Percentiles rank a stretch among this genome's conserved stretches.
phyloP scores from a whole-genome alignment of 2,888 invertebrate species.

The Acleris literana region DNA sequence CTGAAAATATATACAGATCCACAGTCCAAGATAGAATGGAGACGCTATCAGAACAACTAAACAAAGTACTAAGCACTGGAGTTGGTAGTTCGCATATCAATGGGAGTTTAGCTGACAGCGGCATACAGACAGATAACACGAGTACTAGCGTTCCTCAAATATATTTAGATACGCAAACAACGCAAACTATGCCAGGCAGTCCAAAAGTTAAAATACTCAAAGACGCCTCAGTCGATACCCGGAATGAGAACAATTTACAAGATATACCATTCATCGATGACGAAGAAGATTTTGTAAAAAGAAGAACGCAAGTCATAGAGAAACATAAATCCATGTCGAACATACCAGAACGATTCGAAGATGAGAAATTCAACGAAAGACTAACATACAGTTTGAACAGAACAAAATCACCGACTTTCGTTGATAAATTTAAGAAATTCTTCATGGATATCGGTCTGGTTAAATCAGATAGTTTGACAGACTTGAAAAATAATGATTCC shows the following conservation, averaged over 20 bases:
- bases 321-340: conserved; percentile 78
- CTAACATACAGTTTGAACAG: conserved; percentile 69
- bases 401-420: conserved; percentile 75
- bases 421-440: conserved; percentile 77
- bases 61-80: conserved; percentile 73
- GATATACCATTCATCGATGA: conserved; percentile 79
- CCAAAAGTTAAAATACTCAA: conserved; percentile 59
- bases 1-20: conserved; percentile 63
- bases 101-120: conserved; percentile 76
- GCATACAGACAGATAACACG: conserved; percentile 78
- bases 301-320: conserved; percentile 61
- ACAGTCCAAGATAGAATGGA: conserved; percentile 71
- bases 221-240: conserved; percentile 75
- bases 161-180: conserved; percentile 59
- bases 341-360: conserved; percentile 72
- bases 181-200: conserved; percentile 45
- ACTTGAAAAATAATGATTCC: conserved; percentile 44
- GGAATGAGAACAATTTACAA: conserved; percentile 76
- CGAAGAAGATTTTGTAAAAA: conserved; percentile 65
- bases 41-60: conserved; percentile 70
- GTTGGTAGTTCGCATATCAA: conserved; percentile 77
- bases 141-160: conserved; percentile 77
- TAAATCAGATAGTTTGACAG: conserved; percentile 57
- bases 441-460: conserved; percentile 74
- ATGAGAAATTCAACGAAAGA: conserved; percentile 64